Percentiles rank a stretch among this genome's conserved stretches.
phyloP scores from a whole-genome alignment of 2,113 vertebrate genomes.

The Apteryx owenii region DNA sequence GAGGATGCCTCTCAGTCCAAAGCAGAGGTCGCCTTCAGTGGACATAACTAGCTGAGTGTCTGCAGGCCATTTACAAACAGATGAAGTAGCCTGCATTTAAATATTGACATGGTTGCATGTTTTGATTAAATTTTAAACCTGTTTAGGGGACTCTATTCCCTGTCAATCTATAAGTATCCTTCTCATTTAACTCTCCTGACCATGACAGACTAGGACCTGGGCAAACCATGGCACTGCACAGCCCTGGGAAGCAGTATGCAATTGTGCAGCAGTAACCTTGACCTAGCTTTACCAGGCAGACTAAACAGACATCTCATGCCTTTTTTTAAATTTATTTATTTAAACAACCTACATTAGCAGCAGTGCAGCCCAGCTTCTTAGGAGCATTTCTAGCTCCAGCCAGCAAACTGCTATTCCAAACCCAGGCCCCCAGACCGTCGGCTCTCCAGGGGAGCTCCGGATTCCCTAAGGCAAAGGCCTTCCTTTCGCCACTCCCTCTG shows the following conservation, averaged over 20 bases:
- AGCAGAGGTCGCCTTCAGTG: accelerated
- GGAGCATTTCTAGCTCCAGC: background rate
- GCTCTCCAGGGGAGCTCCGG: no score
- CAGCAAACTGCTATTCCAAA: no score
- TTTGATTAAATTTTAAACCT: background rate
- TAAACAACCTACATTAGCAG: background rate
- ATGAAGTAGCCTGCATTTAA: accelerated
- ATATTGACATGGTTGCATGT: accelerated
- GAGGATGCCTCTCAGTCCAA: background rate
- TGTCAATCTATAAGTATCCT: accelerated
- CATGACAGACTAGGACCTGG: accelerated
- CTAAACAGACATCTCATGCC: accelerated
- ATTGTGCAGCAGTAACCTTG: background rate
- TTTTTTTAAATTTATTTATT: background rate
- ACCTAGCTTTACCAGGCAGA: accelerated
- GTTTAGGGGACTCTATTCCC: background rate
- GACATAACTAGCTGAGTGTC: accelerated
- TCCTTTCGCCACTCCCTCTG: no score
- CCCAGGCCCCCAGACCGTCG: no score
- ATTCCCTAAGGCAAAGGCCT: background rate
- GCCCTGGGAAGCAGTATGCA: no score
- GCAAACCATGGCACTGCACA: background rate
- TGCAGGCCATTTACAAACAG: accelerated
- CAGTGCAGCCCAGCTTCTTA: accelerated
- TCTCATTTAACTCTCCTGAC: background rate